Evolutionary conservation across 2,113 vertebrate genomes (phyloP), one percentile per base, ranked within the genome.

Genomic region (Misgurnus mizolepis): DNA sequence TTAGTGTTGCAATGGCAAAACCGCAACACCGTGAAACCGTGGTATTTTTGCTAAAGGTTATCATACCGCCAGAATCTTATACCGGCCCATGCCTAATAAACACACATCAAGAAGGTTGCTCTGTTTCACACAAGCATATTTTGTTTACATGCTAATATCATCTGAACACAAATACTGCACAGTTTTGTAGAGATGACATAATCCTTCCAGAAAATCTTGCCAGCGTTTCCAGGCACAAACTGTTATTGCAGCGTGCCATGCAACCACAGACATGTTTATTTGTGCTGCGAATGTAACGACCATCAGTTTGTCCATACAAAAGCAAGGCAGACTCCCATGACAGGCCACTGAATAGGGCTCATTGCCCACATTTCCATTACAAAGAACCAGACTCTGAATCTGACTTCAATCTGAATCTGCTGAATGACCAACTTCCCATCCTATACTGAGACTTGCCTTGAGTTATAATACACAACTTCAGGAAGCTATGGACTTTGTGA

Each of bases 341-440:
- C 90, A 64, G 82, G 84, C 62, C 78, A 82, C 83, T 90, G 86
- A 90, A 90, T 82, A 89, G 84, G 89, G 89, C 88, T 88, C 90
- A 87, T 86, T 87, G 82, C 84, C 87, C 69, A 86, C 86, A 92
- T 93, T 92, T 92, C 88, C 91, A 92, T 94, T 87, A 94, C 92
- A 93, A 93, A 89, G 88, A 85, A 79, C 90, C 91, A 93, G 90
- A 92, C 90, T 90, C 88, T 79, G 90, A 89, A 90, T 86, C 85
- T 88, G 91, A 93, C 92, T 90, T 88, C 81, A 88, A 91, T 93
- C 92, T 93, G 90, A 89, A 87, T 74, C 41, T 82, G 79, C 77
- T 90, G 89, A 92, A 91, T 88, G 83, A 87, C 68, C 68, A 85
- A 81, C 87, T 88, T 89, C 81, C 82, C 85, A 88, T 86, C 45